Percentiles rank a stretch among this genome's conserved stretches.
Conservation (phyloP, 2,888 invertebrate genomes). For the Rhagonycha fulva region DNA sequence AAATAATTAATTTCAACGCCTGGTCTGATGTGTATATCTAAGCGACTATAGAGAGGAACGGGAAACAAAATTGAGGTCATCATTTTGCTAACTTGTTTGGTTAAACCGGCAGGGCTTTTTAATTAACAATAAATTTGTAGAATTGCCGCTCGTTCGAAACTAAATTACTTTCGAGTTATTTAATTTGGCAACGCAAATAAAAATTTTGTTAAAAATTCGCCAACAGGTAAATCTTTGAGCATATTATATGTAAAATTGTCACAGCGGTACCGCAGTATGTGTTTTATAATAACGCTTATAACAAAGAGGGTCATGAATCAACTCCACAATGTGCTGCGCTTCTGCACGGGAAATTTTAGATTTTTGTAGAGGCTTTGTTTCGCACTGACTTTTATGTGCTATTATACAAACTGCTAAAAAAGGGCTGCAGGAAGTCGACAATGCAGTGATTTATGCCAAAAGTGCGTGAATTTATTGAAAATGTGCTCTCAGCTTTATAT, state of each 20-base stretch:
- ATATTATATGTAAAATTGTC: constrained; percentile 28
- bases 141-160: background rate
- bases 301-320: constrained; percentile 40
- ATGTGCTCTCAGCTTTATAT: constrained; percentile 16
- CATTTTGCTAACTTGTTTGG: background rate
- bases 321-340: constrained; percentile 37
- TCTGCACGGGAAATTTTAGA: constrained; percentile 39
- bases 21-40: background rate
- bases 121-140: background rate
- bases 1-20: background rate
- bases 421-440: constrained; percentile 28
- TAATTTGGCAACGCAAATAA: constrained; percentile 12
- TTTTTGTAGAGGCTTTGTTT: constrained; percentile 39
- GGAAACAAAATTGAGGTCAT: background rate
- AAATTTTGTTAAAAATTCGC: constrained; percentile 5
- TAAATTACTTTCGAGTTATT: constrained; percentile 13
- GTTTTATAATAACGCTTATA: constrained; percentile 36
- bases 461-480: constrained; percentile 27
- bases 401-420: constrained; percentile 36
- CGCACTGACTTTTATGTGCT: constrained; percentile 37
- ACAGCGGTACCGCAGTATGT: constrained; percentile 27
- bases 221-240: constrained; percentile 27
- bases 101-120: background rate
- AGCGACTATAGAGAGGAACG: background rate
- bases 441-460: constrained; percentile 24